Conservation (phyloP, 2,888 invertebrate species). For the Tiphia femorata region DNA sequence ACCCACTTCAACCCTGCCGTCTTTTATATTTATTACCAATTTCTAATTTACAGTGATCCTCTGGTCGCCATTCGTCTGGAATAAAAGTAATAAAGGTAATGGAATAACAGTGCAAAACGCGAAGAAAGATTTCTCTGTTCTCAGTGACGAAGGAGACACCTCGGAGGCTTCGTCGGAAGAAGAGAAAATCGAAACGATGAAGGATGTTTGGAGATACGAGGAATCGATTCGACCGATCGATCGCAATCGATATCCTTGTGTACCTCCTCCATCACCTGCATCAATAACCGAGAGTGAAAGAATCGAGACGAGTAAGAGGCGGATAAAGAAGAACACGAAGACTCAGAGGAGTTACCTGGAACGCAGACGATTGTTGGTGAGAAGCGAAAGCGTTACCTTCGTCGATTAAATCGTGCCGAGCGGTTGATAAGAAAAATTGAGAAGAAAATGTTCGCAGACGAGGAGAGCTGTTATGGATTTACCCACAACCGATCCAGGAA, state of each 20-base stretch:
- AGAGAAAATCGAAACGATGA: slow-evolving; percentile 54
- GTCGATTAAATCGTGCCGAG: not conserved
- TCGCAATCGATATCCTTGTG: slow-evolving; percentile 67
- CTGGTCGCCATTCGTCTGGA: no score
- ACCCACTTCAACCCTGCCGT: no score
- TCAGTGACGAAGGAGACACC: slow-evolving; percentile 86
- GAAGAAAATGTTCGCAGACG: no score
- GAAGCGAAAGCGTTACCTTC: not conserved
- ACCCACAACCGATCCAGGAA: slow-evolving; percentile 78
- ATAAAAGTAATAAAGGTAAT: no score
- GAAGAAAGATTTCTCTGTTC: no score
- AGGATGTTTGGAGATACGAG: slow-evolving; percentile 17
- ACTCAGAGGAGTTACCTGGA: slow-evolving; percentile 39
- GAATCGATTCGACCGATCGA: slow-evolving; percentile 8
- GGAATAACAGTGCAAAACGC: no score
- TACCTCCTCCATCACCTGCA: slow-evolving; percentile 81
- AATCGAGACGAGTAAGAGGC: slow-evolving; percentile 30
- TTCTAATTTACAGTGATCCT: no score
- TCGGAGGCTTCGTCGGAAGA: slow-evolving; percentile 79
- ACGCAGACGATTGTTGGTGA: slow-evolving; percentile 45
- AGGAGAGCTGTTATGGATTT: slow-evolving; percentile 70
- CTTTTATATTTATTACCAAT: no score
- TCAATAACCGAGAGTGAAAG: slow-evolving; percentile 63
- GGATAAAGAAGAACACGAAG: slow-evolving; percentile 34
- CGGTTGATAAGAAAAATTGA: no score